Base-by-base conservation (phyloP, 1,140 invertebrate genomes). In the Planococcus citri region DNA sequence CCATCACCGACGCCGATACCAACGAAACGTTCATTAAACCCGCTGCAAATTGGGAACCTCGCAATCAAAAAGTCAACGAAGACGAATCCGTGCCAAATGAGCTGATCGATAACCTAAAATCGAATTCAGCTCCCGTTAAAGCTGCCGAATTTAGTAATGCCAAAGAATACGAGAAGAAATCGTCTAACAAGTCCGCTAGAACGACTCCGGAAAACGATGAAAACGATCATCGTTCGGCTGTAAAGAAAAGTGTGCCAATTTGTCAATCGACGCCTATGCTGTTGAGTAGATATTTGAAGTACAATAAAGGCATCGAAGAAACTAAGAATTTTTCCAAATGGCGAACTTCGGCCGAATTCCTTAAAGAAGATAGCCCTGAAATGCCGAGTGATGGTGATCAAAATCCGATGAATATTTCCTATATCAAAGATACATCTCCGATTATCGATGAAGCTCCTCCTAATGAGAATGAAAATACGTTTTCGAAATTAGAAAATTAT, bases 241-340 rank as follows among this genome's bases (percentile, higher is more conserved):
- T 20, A 51, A 51, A 51, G n/a, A 51, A n/a, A 20, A 17, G 6
- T 2, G 17, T 14, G 17, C 41, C 41, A n/a, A 9, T 51, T 51
- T 51, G 12, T 51, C 60, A 64, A 21, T 27, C 60, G 17, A 64
- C 60, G 20, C 60, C 60, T 25, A 64, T 64, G 21, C 22, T 64
- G 4, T 27, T 64, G 60, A 64, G 24, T 64, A 10, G 60, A 24
- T 64, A 64, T 64, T 27, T 64, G 60, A 64, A 64, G 22, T 27
- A 64, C 22, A 64, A 51, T 51, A 51, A 51, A 51, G 4, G 6
- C 2, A 51, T 51, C 41, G 41, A 51, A 2, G 41, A 51, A 3
- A 51, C 6, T 51, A 51, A 51, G n/a, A 14, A 51, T 17, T 51
- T 51, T 51, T 17, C n/a, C 2, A 51, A 51, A 9, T 51, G 41